phyloP scores from a whole-genome alignment of 2,888 invertebrate genomes.

The Siphonodentalium dalli region DNA sequence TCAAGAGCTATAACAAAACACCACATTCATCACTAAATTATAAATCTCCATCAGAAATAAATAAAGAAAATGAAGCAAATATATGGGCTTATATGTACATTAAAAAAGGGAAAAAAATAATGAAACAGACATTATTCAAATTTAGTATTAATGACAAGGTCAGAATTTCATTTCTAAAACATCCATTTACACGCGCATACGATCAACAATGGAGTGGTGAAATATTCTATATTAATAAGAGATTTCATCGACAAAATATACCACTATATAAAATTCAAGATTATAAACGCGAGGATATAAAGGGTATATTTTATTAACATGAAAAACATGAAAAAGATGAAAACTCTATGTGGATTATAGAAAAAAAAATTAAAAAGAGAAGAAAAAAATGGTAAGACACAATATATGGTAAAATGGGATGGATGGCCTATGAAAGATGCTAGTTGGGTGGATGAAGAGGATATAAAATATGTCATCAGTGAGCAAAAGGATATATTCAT shows the following conservation, averaged over 20 bases:
- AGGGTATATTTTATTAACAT: slow-evolving; percentile 14
- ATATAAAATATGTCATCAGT: too few species aligned
- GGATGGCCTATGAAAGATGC: slow-evolving; percentile 16
- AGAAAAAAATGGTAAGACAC: slow-evolving; percentile 15
- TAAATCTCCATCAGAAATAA: slow-evolving; percentile 1
- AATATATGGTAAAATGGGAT: slow-evolving; percentile 25
- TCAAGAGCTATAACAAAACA: slow-evolving; percentile 20
- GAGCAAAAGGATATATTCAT: too few species aligned
- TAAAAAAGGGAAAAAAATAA: not conserved
- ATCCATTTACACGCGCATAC: slow-evolving; percentile 11
- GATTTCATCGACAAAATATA: slow-evolving; percentile 11
- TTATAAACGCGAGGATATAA: slow-evolving; percentile 5
- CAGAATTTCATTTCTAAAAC: slow-evolving; percentile 10
- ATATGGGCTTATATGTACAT: slow-evolving; percentile 1
- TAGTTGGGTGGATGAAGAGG: too few species aligned
- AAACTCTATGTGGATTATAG: slow-evolving; percentile 30
- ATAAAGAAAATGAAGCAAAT: slow-evolving; percentile 14
- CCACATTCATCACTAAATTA: not conserved
- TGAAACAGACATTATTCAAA: not conserved
- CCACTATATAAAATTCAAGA: slow-evolving; percentile 14
- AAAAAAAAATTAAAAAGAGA: slow-evolving; percentile 22
- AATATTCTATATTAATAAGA: slow-evolving; percentile 11
- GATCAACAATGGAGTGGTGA: slow-evolving; percentile 16
- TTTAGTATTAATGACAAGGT: slow-evolving; percentile 3
- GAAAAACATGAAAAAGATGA: slow-evolving; percentile 29